A percentile compares a stretch with the other conserved stretches of the same genome.
phyloP scores from a whole-genome alignment of 2,888 invertebrate species.

The Dryocosmus kuriphilus region DNA sequence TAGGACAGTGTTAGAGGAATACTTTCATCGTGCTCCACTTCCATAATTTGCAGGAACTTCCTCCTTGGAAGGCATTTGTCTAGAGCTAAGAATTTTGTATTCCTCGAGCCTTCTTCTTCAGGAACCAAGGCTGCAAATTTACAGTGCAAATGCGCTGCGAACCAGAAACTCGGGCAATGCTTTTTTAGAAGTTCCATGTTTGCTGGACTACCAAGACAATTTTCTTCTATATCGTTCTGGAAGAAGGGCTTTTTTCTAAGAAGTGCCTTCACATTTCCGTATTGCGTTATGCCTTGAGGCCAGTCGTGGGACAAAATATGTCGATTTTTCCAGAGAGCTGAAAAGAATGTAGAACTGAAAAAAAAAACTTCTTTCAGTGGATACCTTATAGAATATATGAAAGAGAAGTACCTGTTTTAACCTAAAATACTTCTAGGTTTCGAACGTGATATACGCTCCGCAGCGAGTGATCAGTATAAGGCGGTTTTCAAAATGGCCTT shows the following conservation, averaged over 20 bases:
- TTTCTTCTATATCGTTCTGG: slow-evolving; percentile 89
- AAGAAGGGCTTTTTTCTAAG: slow-evolving; percentile 90
- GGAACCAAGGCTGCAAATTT: slow-evolving; percentile 94
- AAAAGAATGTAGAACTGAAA: neutral
- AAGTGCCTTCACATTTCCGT: slow-evolving; percentile 88
- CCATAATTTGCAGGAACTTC: slow-evolving; percentile 92
- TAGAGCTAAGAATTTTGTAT: slow-evolving; percentile 94
- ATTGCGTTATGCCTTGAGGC: slow-evolving; percentile 93
- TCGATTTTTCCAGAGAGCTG: slow-evolving; percentile 82
- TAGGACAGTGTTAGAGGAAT: slow-evolving; percentile 81
- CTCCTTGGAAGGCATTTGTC: slow-evolving; percentile 96
- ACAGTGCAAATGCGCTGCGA: slow-evolving; percentile 97
- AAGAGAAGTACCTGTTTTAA: slow-evolving; percentile 91
- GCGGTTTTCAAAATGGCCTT: slow-evolving; percentile 93
- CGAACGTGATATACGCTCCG: slow-evolving; percentile 96
- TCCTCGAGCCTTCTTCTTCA: slow-evolving; percentile 76
- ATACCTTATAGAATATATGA: too few species aligned
- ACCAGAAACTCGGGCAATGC: slow-evolving; percentile 95
- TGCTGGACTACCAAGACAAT: slow-evolving; percentile 92
- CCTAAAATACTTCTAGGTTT: slow-evolving; percentile 91
- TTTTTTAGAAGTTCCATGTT: slow-evolving; percentile 88
- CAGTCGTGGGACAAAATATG: slow-evolving; percentile 98
- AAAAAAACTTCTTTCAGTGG: too few species aligned
- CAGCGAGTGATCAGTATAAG: slow-evolving; percentile 88
- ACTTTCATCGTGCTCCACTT: slow-evolving; percentile 81